phyloP scores from a whole-genome alignment of 1,140 invertebrate genomes.

The Tetramorium parvispinum region DNA sequence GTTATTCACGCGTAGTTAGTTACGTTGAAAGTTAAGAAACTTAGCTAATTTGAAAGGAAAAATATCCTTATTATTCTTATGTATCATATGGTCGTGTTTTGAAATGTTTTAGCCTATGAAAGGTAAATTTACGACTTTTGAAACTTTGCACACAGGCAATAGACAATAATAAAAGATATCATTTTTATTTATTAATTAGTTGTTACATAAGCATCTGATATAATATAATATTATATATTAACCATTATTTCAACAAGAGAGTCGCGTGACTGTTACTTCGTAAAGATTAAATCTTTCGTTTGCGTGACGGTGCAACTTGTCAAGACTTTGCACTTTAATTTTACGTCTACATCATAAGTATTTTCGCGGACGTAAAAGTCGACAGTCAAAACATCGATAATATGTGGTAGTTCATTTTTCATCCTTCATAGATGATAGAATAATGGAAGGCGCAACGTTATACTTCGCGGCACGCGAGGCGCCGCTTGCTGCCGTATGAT shows the following conservation, averaged over 20 bases:
- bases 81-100: background rate
- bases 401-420: constrained; percentile 46
- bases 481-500: background rate
- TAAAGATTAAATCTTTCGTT: constrained; percentile 22
- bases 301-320: constrained; percentile 42
- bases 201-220: background rate
- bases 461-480: constrained; percentile 27
- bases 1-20: background rate
- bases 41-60: background rate
- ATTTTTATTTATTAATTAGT: background rate
- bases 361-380: constrained; percentile 41
- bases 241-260: constrained; percentile 3
- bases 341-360: constrained; percentile 27
- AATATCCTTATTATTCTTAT: background rate
- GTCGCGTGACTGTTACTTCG: constrained; percentile 24
- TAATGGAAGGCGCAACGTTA: constrained; percentile 18
- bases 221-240: constrained; percentile 26
- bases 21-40: background rate
- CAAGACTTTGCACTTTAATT: background rate
- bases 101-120: background rate
- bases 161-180: background rate
- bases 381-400: constrained; percentile 43
- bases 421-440: constrained; percentile 12
- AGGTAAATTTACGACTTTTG: background rate
- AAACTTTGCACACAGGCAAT: background rate